phyloP scores from a whole-genome alignment of 2,888 invertebrate species.

The Eupithecia inturbata region DNA sequence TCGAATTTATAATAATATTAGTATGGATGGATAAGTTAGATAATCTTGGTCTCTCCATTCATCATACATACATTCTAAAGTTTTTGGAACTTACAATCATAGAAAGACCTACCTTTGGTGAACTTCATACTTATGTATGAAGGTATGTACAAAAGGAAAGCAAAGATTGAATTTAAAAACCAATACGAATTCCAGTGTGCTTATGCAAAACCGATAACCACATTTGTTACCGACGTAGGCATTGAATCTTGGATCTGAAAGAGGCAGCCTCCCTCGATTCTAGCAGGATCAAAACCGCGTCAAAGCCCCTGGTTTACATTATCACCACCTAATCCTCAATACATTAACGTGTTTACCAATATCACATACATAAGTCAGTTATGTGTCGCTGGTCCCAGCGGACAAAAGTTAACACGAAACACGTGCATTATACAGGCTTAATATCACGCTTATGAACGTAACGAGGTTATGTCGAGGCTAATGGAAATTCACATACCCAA shows the following conservation, averaged over 20 bases:
- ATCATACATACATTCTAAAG: not conserved
- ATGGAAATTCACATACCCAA: constrained; percentile 49
- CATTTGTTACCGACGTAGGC: not conserved
- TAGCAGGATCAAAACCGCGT: not conserved
- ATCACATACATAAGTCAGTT: constrained; percentile 12
- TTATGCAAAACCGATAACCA: constrained; percentile 4
- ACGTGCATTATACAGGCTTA: constrained; percentile 32
- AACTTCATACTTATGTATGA: too few species aligned
- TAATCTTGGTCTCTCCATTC: not conserved
- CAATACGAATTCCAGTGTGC: not conserved
- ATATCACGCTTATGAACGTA: constrained; percentile 41
- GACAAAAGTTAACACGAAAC: constrained; percentile 24
- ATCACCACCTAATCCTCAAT: not conserved
- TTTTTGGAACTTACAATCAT: not conserved
- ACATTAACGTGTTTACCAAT: constrained; percentile 1
- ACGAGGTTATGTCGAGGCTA: constrained; percentile 47
- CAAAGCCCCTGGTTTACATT: not conserved
- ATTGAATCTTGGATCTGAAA: not conserved
- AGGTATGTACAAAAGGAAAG: not conserved
- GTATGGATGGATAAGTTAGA: too few species aligned
- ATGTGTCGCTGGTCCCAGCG: constrained; percentile 15
- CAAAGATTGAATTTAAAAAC: not conserved
- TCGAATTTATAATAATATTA: too few species aligned
- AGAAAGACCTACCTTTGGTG: too few species aligned
- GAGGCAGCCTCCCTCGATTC: not conserved